phyloP scores from a whole-genome alignment of 2,888 invertebrate species.

The Calliscelio sp. region DNA sequence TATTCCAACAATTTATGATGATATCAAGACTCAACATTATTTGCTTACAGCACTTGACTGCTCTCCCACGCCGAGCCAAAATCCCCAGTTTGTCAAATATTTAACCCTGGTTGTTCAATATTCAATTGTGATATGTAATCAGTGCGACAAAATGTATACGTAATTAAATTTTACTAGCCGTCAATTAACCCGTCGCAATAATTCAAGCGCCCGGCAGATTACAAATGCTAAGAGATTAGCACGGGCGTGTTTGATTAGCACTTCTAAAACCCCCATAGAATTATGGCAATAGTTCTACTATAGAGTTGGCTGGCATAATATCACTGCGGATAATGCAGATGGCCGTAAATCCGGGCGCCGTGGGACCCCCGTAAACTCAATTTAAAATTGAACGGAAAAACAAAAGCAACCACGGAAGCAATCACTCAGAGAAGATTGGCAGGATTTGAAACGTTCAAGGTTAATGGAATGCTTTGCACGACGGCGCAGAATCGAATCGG shows the following conservation, averaged over 20 bases:
- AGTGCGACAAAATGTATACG: conserved; percentile 52
- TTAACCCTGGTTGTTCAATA: too few species aligned
- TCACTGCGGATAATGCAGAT: not conserved
- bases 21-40: too few species aligned
- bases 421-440: conserved; percentile 22
- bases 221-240: conserved; percentile 57
- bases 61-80: too few species aligned
- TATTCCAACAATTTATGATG: too few species aligned
- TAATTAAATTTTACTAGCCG: conserved; percentile 51
- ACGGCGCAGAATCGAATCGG: conserved; percentile 21
- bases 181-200: conserved; percentile 62
- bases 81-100: too few species aligned
- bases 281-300: conserved; percentile 21
- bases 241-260: conserved; percentile 51
- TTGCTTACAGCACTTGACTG: too few species aligned
- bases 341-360: not conserved
- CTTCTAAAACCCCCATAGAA: conserved; percentile 49
- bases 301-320: not conserved
- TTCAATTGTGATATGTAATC: conserved; percentile 51
- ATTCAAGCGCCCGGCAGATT: conserved; percentile 56
- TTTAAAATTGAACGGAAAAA: not conserved
- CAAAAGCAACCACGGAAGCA: not conserved
- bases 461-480: conserved; percentile 18
- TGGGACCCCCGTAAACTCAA: not conserved
- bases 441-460: conserved; percentile 36